Conservation (phyloP, 2,888 invertebrate genomes). For the Euplagia quadripunctaria region DNA sequence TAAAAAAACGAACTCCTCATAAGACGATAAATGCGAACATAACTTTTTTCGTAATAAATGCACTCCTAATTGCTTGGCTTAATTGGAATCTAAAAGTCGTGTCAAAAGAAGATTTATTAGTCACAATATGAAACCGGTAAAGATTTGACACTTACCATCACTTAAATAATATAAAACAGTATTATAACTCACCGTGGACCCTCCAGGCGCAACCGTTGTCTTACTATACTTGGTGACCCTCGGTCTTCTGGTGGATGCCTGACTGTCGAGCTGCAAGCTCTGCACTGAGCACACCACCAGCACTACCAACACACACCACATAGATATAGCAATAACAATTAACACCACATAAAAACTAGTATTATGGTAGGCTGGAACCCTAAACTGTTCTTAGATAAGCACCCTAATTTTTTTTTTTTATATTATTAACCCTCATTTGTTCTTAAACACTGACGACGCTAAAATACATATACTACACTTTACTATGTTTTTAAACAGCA, state of each 20-base stretch:
- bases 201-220: constrained; percentile 80
- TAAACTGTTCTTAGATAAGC: background rate
- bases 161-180: too few relatives aligned
- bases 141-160: too few relatives aligned
- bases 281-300: constrained; percentile 80
- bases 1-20: too few relatives aligned
- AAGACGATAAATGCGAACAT: too few relatives aligned
- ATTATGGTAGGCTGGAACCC: background rate
- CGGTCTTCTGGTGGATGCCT: constrained; percentile 89
- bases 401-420: background rate
- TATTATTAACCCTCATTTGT: background rate
- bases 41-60: too few relatives aligned
- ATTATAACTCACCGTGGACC: constrained; percentile 69
- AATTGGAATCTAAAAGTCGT: too few relatives aligned
- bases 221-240: constrained; percentile 90
- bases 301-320: constrained; percentile 76
- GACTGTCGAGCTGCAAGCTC: constrained; percentile 86
- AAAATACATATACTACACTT: background rate
- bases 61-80: too few relatives aligned
- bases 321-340: constrained; percentile 50
- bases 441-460: background rate
- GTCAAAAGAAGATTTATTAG: too few relatives aligned
- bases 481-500: background rate
- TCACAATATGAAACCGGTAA: too few relatives aligned
- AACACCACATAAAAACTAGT: constrained; percentile 1